phyloP scores from a whole-genome alignment of 1,140 invertebrate genomes.

The Heliconius nattereri region DNA sequence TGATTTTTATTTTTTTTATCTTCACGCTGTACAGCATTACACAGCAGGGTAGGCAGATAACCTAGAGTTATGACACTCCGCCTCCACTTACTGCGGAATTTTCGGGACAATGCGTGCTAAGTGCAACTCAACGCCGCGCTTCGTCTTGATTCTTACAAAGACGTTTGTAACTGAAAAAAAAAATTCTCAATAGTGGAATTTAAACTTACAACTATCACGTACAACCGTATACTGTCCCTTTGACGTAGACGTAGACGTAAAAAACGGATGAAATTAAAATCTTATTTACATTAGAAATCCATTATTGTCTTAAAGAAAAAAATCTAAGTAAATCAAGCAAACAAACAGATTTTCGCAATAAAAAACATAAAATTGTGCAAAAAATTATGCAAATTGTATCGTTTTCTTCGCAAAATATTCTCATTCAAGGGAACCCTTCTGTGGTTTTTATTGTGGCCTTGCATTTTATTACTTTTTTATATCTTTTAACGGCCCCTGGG shows the following conservation, averaged over 20 bases:
- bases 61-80: too few species aligned
- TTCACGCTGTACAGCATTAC: too few species aligned
- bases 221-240: not conserved
- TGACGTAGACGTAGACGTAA: not conserved
- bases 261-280: not conserved
- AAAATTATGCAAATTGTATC: conserved; percentile 44
- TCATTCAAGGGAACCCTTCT: conserved; percentile 49
- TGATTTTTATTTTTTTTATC: not conserved
- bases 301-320: not conserved
- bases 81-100: too few species aligned
- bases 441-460: conserved; percentile 57
- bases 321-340: not conserved
- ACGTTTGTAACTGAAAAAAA: too few species aligned
- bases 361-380: conserved; percentile 27
- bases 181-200: not conserved
- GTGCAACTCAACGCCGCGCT: too few species aligned
- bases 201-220: not conserved
- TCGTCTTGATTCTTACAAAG: too few species aligned
- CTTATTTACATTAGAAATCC: not conserved
- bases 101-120: too few species aligned
- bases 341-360: conserved; percentile 10
- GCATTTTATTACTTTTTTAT: conserved; percentile 74
- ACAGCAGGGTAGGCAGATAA: too few species aligned
- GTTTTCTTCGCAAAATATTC: conserved; percentile 30
- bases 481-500: conserved; percentile 59